Percentiles rank a stretch among this genome's conserved stretches.
These are phyloP conservation scores for Dromaius novaehollandiae DNA, from an alignment of 2,113 vertebrate species.

Conservation along the genomic window DNA sequence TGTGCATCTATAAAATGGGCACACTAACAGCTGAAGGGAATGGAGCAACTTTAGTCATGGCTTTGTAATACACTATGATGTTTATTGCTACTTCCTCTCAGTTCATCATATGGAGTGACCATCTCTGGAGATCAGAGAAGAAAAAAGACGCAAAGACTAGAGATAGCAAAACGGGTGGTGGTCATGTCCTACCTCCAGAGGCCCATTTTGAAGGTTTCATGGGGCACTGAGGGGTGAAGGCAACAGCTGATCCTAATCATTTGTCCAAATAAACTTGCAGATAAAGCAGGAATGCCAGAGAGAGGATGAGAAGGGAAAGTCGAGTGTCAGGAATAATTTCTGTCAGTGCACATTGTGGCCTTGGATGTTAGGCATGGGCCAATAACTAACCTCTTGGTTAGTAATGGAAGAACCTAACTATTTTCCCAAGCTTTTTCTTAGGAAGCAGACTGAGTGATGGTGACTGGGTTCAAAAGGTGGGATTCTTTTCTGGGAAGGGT, in stretches of 20 bases:
- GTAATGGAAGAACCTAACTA: conserved; percentile 21
- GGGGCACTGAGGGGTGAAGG: background rate
- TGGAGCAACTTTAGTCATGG: background rate
- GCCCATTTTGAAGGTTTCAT: background rate
- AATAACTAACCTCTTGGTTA: conserved; percentile 2
- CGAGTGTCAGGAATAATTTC: conserved; percentile 55
- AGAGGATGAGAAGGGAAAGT: conserved; percentile 33
- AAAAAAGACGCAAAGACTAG: background rate
- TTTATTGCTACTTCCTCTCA: background rate
- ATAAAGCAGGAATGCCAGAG: conserved; percentile 23
- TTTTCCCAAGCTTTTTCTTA: conserved; percentile 61
- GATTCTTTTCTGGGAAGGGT: conserved; percentile 53
- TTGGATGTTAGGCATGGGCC: conserved; percentile 25
- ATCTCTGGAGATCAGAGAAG: background rate
- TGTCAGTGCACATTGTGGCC: conserved; percentile 3
- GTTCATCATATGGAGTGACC: background rate
- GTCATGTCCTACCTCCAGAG: background rate
- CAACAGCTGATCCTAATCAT: conserved; percentile 22
- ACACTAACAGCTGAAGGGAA: background rate
- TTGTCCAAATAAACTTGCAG: conserved; percentile 46
- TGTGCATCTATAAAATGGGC: background rate
- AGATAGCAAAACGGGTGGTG: background rate
- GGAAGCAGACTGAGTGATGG: background rate
- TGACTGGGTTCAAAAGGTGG: conserved; percentile 53
- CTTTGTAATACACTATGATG: background rate